phyloP scores from a whole-genome alignment of 2,888 invertebrate genomes.

The Hydroisotoma schaefferi region DNA sequence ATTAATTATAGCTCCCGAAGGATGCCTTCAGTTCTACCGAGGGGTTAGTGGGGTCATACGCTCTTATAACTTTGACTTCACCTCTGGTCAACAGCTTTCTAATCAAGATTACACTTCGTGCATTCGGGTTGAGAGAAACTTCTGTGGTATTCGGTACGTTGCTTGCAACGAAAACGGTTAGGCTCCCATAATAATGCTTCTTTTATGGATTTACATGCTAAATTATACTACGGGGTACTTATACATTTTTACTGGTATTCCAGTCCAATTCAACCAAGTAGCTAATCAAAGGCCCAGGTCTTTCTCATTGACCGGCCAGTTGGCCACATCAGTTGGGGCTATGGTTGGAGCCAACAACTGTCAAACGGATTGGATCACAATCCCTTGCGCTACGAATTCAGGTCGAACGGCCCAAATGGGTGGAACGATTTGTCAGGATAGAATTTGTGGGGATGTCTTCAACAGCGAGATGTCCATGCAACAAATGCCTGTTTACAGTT shows the following conservation, averaged over 20 bases:
- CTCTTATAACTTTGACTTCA: slow-evolving; percentile 79
- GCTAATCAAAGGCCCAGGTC: slow-evolving; percentile 56
- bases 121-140: slow-evolving; percentile 76
- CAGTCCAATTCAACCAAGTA: slow-evolving; percentile 56
- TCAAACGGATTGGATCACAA: slow-evolving; percentile 72
- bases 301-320: slow-evolving; percentile 74
- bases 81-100: slow-evolving; percentile 71
- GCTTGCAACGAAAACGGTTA: slow-evolving; percentile 61
- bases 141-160: slow-evolving; percentile 80
- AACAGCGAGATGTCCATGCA: slow-evolving; percentile 64
- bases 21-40: slow-evolving; percentile 73
- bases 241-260: too few relatives aligned
- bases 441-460: slow-evolving; percentile 77
- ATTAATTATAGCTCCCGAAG: slow-evolving; percentile 62
- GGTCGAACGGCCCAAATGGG: slow-evolving; percentile 57
- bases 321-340: slow-evolving; percentile 67
- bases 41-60: slow-evolving; percentile 76
- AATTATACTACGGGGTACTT: too few relatives aligned
- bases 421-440: slow-evolving; percentile 66
- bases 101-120: slow-evolving; percentile 88
- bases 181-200: too few relatives aligned
- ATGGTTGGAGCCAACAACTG: slow-evolving; percentile 66
- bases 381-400: slow-evolving; percentile 71
- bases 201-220: too few relatives aligned
- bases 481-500: slow-evolving; percentile 68